phyloP scores from a whole-genome alignment of 2,888 invertebrate species.

The Prenolepis imparis region DNA sequence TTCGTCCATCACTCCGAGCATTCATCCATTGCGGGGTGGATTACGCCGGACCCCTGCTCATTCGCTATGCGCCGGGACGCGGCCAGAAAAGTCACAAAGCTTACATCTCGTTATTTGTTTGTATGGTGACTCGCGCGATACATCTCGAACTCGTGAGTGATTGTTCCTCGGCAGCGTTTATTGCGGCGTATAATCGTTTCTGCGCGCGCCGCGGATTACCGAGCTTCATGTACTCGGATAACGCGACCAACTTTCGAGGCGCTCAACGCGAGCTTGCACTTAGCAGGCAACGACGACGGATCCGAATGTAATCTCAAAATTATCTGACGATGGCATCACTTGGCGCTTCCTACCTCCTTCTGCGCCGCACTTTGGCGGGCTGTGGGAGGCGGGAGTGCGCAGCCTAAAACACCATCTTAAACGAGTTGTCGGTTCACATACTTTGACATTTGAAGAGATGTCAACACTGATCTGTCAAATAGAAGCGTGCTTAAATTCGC shows the following conservation, averaged over 20 bases:
- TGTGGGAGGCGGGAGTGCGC: too few species aligned
- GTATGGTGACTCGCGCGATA: neutral
- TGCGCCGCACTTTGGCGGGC: neutral
- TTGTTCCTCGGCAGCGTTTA: neutral
- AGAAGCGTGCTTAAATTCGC: neutral
- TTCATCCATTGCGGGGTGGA: constrained; percentile 12
- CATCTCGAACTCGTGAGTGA: constrained; percentile 1
- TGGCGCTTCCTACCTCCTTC: neutral
- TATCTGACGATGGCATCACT: too few species aligned
- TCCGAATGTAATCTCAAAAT: too few species aligned
- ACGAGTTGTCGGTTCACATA: neutral
- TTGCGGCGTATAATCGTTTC: neutral
- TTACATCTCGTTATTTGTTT: constrained; percentile 3
- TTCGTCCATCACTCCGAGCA: neutral
- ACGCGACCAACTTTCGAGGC: neutral
- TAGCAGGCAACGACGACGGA: too few species aligned
- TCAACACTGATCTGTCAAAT: neutral
- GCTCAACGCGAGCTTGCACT: neutral
- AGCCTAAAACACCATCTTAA: neutral
- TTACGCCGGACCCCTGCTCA: neutral
- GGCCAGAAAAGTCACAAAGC: neutral
- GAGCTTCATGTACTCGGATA: neutral
- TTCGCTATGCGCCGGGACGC: neutral
- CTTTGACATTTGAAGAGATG: neutral
- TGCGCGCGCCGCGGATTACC: neutral